Evolutionary conservation across 2,113 vertebrate species (phyloP).

Genomic region (Syrrhaptes paradoxus): DNA sequence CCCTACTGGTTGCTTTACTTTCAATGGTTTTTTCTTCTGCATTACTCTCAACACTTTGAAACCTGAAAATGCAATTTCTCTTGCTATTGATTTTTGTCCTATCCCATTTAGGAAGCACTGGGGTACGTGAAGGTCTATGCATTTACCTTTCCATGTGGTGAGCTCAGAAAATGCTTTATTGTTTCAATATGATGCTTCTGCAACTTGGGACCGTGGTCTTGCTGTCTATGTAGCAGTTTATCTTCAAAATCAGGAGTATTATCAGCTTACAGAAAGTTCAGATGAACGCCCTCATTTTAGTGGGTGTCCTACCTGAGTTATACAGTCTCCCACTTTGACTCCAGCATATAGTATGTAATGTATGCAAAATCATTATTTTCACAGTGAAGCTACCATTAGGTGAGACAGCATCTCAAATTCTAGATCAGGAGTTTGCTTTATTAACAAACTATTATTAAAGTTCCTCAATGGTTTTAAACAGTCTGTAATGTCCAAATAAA

Average conservation of each 20-base stretch:
- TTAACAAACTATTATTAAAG: background rate
- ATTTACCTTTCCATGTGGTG: background rate
- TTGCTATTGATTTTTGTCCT: slow-evolving; percentile 56
- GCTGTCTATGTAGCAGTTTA: background rate
- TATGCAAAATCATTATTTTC: background rate
- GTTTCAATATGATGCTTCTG: background rate
- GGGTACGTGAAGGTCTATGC: background rate
- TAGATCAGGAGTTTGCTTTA: background rate
- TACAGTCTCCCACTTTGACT: background rate
- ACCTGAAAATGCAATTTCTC: slow-evolving; percentile 53
- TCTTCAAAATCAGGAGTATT: background rate
- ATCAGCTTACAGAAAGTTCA: background rate
- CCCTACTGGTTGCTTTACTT: background rate
- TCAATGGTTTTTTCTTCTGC: background rate
- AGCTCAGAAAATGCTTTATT: background rate
- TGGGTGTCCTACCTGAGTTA: background rate
- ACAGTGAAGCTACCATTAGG: background rate
- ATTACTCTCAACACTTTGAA: slow-evolving; percentile 13
- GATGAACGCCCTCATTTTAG: background rate
- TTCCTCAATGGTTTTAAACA: background rate
- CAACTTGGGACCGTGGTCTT: background rate
- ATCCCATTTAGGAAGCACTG: slow-evolving; percentile 20
- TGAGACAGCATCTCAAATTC: background rate
- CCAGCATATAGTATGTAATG: background rate
- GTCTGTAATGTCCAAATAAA: background rate